Evolutionary conservation across 2,888 invertebrate genomes (phyloP), one percentile per base, ranked within the genome.

Genomic region (Perizoma affinitatum): DNA sequence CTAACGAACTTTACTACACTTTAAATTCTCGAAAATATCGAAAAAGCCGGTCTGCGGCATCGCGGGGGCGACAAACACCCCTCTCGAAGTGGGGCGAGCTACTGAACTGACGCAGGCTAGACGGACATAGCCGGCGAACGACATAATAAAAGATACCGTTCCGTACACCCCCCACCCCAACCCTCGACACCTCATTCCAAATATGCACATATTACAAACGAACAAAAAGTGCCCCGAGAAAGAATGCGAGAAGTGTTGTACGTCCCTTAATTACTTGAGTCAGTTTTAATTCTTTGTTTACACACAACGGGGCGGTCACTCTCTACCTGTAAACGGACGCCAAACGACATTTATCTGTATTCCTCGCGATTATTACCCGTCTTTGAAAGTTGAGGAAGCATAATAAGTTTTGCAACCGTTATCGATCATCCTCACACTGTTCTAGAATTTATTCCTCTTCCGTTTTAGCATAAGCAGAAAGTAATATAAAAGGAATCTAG

Each of bases 161-260:
- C 75, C 75, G 68, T 75, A 74, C 80, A 80, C 82, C 83, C 83
- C 80, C 75, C 82, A 78, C 74, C 81, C 78, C 67, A 70, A 72
- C 76, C 78, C 83, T 78, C 73, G 75, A 78, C 82, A 80, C 77
- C 76, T 77, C 78, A 76, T 78, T 75, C 71, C 73, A 75, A 86
- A 81, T 87, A 88, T 88, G 86, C 88, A 90, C 86, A 84, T 82
- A 80, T 81, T 79, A 79, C 78, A 82, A 83, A 75, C 74, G 74
- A 80, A 86, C 80, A 86, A 85, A 84, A 83, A 78, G 73, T 71
- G 67, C 68, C 68, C 62, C 22, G 67, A 77, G 78, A 83, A 84
- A 77, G 83, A 86, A 87, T 83, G 84, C 73, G 72, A 80, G 78
- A 80, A 83, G 73, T 76, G 80, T 82, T 82, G 74, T 76, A 74